Percentiles rank a stretch among this genome's conserved stretches.
Evolutionary conservation across 2,113 vertebrate genomes (phyloP).

Genomic region (Microcebus ravelobensis): DNA sequence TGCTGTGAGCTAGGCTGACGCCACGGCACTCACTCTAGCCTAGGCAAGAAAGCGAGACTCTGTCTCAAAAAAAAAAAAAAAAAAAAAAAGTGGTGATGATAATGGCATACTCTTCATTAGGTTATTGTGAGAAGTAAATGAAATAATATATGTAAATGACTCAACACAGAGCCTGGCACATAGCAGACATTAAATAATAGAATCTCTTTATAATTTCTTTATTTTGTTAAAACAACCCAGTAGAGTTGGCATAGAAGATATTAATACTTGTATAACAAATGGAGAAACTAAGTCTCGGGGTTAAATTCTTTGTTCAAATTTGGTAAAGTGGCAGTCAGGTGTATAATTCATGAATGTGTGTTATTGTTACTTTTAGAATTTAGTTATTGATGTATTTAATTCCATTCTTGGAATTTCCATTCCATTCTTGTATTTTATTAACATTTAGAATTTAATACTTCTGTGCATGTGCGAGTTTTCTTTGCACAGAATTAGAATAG

Average conservation of each 20-base stretch:
- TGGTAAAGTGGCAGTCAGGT: not conserved
- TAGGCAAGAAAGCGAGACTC: too few species aligned
- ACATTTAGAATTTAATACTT: not conserved
- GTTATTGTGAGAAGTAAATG: slow-evolving; percentile 1
- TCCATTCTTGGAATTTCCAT: not conserved
- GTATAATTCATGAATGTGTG: not conserved
- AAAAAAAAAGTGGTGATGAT: too few species aligned
- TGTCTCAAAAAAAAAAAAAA: too few species aligned
- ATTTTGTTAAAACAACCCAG: not conserved
- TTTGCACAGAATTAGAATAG: not conserved
- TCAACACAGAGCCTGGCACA: not conserved
- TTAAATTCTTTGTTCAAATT: slow-evolving; percentile 42
- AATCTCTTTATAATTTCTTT: not conserved
- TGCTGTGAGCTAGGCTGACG: too few species aligned
- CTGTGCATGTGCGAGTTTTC: not conserved
- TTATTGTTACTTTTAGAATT: not conserved
- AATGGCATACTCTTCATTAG: not conserved
- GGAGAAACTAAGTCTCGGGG: not conserved
- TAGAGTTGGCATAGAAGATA: not conserved
- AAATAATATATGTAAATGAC: not conserved
- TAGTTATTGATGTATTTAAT: not conserved
- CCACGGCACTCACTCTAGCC: too few species aligned
- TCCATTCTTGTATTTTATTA: not conserved
- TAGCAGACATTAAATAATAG: not conserved
- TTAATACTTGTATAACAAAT: not conserved